Base-by-base conservation (phyloP, 2,113 vertebrate genomes). In the Albula goreensis region DNA sequence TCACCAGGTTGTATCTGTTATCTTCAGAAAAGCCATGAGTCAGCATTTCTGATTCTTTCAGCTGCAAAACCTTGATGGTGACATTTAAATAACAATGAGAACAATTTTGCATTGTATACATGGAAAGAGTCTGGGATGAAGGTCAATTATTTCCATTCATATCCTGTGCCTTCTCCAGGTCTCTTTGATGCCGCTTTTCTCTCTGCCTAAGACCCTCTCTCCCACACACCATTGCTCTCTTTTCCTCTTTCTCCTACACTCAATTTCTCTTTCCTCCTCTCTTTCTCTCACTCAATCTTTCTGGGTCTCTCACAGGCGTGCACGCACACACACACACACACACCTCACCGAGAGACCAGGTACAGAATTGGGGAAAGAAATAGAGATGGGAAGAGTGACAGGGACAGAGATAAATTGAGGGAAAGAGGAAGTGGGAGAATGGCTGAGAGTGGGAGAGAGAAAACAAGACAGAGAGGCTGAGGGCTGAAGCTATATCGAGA, bases 251-350 rank as follows among this genome's bases (percentile, higher is more conserved):
- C 83, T 22, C 70, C 78, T 53, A 11, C 83, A 41, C 83, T 66
- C 79, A n/a, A 7, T 25, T 74, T 22, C 83, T 77, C 51, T 86
- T 52, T 60, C 85, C 74, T 22, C 85, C 41, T 83, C 80, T 81
- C 77, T 63, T 31, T 85, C 84, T 87, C 81, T 87, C 70, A 85
- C 50, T n/a, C 12, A 74, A 74, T 70, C 79, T 85, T 70, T 83
- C 78, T 83, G 51, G 83, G 56, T 81, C 66, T 57, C 50, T 83
- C 49, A 56, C 2, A 57, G 19, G 66, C 78, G 48, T 50, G n/a
- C 60, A 11, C 82, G 52, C 57, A 86, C 82, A 63, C 19, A 84
- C 57, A 83, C 31, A 86, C 22, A 88, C 41, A 12, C 6, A 56
- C 57, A 60, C 57, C 31, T 41, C 31, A 41, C 31, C 31, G 1